phyloP scores from a whole-genome alignment of 1,140 invertebrate genomes.

The Rhizoglyphus robini region DNA sequence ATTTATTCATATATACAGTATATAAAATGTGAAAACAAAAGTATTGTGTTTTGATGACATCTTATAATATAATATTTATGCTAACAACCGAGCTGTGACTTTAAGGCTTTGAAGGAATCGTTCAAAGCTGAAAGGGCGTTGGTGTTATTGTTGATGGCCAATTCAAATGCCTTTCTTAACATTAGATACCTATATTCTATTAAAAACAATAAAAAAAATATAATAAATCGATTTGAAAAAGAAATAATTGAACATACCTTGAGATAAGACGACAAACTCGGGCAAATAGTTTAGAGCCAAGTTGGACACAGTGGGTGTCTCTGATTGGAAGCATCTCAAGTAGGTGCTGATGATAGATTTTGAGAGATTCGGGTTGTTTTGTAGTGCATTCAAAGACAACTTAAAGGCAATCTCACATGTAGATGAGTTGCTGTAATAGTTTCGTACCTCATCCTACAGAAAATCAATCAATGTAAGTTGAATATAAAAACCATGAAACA shows the following conservation, averaged over 20 bases:
- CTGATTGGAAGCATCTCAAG: constrained; percentile 60
- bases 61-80: background rate
- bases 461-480: background rate
- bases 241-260: constrained; percentile 40
- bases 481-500: background rate
- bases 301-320: constrained; percentile 58
- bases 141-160: constrained; percentile 61
- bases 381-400: constrained; percentile 48
- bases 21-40: too few species aligned
- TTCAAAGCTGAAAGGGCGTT: constrained; percentile 61
- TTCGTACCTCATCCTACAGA: constrained; percentile 34
- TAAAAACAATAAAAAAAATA: constrained; percentile 32
- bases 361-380: constrained; percentile 44
- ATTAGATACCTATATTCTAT: constrained; percentile 61
- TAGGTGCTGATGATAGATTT: constrained; percentile 51
- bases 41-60: too few species aligned
- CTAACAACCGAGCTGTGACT: constrained; percentile 43
- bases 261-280: constrained; percentile 62
- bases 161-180: constrained; percentile 60
- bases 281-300: constrained; percentile 65
- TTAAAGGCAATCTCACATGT: constrained; percentile 49
- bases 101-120: constrained; percentile 61
- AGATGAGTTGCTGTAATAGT: constrained; percentile 47
- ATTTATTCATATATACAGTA: too few species aligned
- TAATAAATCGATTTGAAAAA: constrained; percentile 22